Base-by-base conservation (phyloP, 2,113 vertebrate genomes). In the Abramis brama region DNA sequence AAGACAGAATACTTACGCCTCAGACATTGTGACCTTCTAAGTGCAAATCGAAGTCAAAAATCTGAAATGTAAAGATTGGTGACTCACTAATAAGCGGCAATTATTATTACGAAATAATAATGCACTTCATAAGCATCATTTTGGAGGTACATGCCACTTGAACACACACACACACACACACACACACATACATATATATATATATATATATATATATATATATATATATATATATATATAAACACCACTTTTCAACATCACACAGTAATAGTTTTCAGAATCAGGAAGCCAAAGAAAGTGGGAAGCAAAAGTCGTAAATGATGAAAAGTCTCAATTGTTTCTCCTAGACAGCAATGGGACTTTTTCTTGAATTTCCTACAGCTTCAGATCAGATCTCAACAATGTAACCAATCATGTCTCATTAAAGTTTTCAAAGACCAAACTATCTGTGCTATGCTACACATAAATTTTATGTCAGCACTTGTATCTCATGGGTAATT, bases 21-120 rank as follows among this genome's bases (percentile, higher is more conserved):
- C 91, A 89, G 94, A 94, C 94, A 95, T 95, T 87, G n/a, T 90
- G 86, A 85, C 68, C 81, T 89, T 9, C 13, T 19, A 87, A 81
- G 50, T 82, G 19, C 62, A 64, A 81, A 81, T 64, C 78, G 19
- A 23, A 19, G 60, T 66, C 17, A 27, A 81, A 21, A 30, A 50
- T 68, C 60, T 33, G 79, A 64, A 66, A 47, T 21, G 66, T 12
- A 64, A 43, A 19, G 60, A 81, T 19, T 33, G 50, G 50, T 55
- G 25, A 76, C 2, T 21, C 19, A 2, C 25, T 52, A 4, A 70
- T 39, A 21, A 39, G 19, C 8, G 39, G 55, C 33, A 39, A 0
- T 23, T 33, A 33, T 3, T 68, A 33, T 66, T 7, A 9, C 30
- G 36, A 36, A 36, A 70, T 60, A 60, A 60, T 60, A n/a, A 33